Conservation (phyloP, 2,797 vertebrate species). For the Monodelphis domestica region DNA sequence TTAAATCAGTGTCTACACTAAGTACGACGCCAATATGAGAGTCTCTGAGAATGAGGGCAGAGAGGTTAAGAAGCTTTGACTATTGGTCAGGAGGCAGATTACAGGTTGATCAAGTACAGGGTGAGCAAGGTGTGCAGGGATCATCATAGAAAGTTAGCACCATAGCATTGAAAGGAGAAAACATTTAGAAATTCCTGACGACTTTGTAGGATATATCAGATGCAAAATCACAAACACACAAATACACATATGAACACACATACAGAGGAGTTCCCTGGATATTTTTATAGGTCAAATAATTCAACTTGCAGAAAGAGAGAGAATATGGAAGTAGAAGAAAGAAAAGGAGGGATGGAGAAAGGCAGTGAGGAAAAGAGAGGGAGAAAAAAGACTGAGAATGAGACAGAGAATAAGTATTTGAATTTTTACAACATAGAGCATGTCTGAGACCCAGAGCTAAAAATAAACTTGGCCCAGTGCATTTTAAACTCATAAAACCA, state of each 20-base stretch:
- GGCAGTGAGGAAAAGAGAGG: too few relatives aligned
- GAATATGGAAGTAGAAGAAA: too few relatives aligned
- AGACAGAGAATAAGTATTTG: not conserved
- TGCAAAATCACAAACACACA: not conserved
- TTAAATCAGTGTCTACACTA: not conserved
- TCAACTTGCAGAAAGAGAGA: not conserved
- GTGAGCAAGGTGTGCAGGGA: accelerated
- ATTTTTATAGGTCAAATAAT: too few relatives aligned
- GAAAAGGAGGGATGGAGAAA: too few relatives aligned
- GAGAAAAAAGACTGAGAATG: not conserved
- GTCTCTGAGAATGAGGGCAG: not conserved
- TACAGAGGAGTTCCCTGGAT: too few relatives aligned
- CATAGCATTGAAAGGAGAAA: not conserved
- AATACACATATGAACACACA: not conserved
- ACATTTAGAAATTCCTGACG: not conserved
- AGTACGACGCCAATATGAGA: not conserved
- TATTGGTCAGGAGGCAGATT: not conserved
- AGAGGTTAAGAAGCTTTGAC: not conserved
- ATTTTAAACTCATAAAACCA: not conserved
- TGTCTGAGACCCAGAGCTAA: not conserved
- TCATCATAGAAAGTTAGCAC: not conserved
- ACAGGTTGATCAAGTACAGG: not conserved
- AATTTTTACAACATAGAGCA: not conserved
- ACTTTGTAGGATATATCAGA: not conserved
- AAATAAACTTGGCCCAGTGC: not conserved